Conservation (phyloP, 2,113 vertebrate species). For the Bos indicus region DNA sequence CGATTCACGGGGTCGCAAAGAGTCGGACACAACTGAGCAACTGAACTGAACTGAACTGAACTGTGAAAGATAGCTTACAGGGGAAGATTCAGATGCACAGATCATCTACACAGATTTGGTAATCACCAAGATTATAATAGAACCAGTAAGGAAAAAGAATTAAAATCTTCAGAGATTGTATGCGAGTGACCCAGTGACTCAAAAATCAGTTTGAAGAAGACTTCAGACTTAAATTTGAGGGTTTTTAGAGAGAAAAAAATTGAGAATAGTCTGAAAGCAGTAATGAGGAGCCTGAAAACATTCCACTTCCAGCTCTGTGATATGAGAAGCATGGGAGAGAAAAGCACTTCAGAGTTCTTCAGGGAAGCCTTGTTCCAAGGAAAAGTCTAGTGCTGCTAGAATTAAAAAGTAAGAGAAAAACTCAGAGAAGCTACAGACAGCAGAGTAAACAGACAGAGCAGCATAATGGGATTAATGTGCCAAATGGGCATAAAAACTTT, state of each 20-base stretch:
- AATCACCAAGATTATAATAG: background rate
- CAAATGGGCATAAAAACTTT: background rate
- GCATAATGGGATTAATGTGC: too few relatives aligned
- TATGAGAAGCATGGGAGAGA: background rate
- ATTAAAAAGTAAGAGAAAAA: background rate
- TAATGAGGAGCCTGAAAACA: background rate
- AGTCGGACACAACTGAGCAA: too few relatives aligned
- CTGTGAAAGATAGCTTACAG: background rate
- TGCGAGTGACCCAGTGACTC: background rate
- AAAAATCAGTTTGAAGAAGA: background rate
- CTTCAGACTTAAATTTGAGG: background rate
- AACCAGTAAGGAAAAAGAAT: background rate
- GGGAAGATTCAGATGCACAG: background rate
- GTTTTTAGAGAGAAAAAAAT: background rate
- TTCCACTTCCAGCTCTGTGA: background rate
- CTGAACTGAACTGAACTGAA: too few relatives aligned
- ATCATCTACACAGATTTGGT: background rate
- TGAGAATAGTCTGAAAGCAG: background rate
- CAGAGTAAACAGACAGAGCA: background rate
- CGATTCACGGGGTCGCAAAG: fast-evolving
- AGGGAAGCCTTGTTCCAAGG: background rate
- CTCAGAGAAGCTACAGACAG: background rate
- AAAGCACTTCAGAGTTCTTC: background rate
- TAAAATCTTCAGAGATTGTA: background rate
- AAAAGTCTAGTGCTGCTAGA: background rate